Evolutionary conservation across 2,113 vertebrate species (phyloP).

Genomic region (Prunella fulvescens): DNA sequence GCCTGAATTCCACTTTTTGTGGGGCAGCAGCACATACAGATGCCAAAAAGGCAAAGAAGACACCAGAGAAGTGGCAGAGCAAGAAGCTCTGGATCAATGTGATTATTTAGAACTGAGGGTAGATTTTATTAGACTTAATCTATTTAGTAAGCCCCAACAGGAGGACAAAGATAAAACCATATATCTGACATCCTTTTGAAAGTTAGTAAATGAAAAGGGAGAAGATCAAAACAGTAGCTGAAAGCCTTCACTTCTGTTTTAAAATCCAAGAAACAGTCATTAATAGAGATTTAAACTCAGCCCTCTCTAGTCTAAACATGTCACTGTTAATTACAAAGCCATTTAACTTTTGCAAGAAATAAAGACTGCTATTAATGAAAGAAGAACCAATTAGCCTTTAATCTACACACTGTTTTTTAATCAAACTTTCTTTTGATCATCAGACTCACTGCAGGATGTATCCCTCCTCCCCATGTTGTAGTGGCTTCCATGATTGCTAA

Average conservation of each 20-base stretch:
- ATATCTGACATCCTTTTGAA: background rate
- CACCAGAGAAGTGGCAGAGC: background rate
- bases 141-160: background rate
- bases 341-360: slow-evolving; percentile 53
- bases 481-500: slow-evolving; percentile 31
- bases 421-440: slow-evolving; percentile 57
- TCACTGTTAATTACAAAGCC: slow-evolving; percentile 53
- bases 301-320: slow-evolving; percentile 22
- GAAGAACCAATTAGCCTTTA: slow-evolving; percentile 43
- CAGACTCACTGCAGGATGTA: slow-evolving; percentile 30
- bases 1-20: background rate
- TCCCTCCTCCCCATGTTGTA: slow-evolving; percentile 10
- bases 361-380: slow-evolving; percentile 49
- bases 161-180: background rate
- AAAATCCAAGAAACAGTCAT: slow-evolving; percentile 43
- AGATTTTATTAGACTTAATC: background rate
- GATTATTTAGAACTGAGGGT: background rate
- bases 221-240: slow-evolving; percentile 32
- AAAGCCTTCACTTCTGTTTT: slow-evolving; percentile 5
- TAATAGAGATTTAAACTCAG: slow-evolving; percentile 30
- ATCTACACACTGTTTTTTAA: slow-evolving; percentile 44
- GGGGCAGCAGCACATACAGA: background rate
- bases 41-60: background rate
- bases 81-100: background rate
- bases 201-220: background rate